These are phyloP conservation scores for Drosophila emarginata DNA, from an alignment of 2,888 invertebrate species.

Conservation along the genomic window DNA sequence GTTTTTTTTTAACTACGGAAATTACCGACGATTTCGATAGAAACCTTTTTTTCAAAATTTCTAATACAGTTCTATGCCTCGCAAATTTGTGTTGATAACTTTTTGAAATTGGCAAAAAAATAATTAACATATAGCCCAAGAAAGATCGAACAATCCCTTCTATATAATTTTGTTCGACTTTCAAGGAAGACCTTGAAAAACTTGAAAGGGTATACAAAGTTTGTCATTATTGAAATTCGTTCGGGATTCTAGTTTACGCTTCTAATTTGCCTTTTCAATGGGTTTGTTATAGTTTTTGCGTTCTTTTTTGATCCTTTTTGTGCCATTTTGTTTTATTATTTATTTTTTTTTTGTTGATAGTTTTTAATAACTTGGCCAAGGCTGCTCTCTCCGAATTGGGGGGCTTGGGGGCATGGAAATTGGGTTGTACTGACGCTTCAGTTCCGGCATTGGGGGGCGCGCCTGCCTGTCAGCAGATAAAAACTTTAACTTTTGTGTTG, in stretches of 20 bases:
- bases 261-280: constrained; percentile 10
- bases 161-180: too few relatives aligned
- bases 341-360: constrained; percentile 20
- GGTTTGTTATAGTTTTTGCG: constrained; percentile 23
- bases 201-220: too few relatives aligned
- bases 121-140: too few relatives aligned
- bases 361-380: constrained; percentile 50
- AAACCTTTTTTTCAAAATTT: too few relatives aligned
- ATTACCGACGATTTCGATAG: too few relatives aligned
- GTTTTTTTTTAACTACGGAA: too few relatives aligned
- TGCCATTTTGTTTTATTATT: neutral
- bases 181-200: too few relatives aligned
- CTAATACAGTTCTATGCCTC: too few relatives aligned
- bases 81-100: too few relatives aligned
- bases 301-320: neutral
- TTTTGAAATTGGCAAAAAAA: too few relatives aligned
- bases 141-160: too few relatives aligned
- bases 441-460: neutral
- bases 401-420: neutral
- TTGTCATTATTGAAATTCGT: too few relatives aligned
- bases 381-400: constrained; percentile 19
- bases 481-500: constrained; percentile 57
- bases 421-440: constrained; percentile 11
- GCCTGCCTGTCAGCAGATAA: constrained; percentile 44
- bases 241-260: neutral